Evolutionary conservation across 2,113 vertebrate species (phyloP), one percentile per base, ranked within the genome.

Genomic region (Bujurquina vittata): DNA sequence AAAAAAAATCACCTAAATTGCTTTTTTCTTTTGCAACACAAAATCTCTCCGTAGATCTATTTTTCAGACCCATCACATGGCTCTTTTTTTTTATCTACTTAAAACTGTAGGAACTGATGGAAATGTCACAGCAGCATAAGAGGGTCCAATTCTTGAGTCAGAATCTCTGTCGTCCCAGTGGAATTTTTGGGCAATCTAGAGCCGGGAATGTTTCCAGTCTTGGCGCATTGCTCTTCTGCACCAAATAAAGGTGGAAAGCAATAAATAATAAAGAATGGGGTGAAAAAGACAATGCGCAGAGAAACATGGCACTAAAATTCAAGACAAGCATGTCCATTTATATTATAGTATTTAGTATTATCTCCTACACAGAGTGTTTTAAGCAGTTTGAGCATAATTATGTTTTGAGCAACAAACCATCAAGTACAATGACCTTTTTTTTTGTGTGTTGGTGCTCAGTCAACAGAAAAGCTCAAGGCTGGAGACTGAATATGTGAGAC

Each of bases 401-500:
- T 72, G 17, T 72, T 62, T 37, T 56, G 46, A 79, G 29, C 15
- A 20, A 14, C 5, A n/a, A 61, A 46, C n/a, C n/a, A 29, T 81
- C 26, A 31, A 26, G 43, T 23, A 43, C n/a, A 23, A 14, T 11
- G 20, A 7, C 15, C 6, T 37, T 72, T 10, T 77, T 63, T n/a
- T 67, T 40, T 62, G 37, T 76, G 49, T 67, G 37, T 76, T 77
- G 57, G 14, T 57, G 57, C 80, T 81, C 31, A 23, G 18, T 33
- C 58, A 73, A 67, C 23, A 82, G 18, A 29, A 75, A 75, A 58
- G 46, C 43, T 54, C 75, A 84, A 72, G 55, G 58, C 17, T 49
- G 22, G 57, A 31, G n/a, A 81, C 20, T 67, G 52, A 82, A 80
- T 62, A 49, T 15, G 29, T 75, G 78, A 77, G 46, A n/a, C 26